Conservation (phyloP, 2,113 vertebrate species). For the Phylloscopus trochiloides region DNA sequence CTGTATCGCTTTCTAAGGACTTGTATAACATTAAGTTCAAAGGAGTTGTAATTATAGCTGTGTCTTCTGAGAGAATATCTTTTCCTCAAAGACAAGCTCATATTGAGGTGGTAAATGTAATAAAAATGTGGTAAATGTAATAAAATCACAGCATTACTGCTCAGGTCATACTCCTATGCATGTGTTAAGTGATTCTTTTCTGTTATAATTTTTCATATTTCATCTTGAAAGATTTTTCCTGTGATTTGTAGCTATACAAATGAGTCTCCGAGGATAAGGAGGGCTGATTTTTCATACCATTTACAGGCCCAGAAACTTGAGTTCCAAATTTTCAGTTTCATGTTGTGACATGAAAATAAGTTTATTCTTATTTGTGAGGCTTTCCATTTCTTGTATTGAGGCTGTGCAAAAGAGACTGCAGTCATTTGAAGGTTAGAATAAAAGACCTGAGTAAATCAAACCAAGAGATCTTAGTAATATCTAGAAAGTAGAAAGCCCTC, state of each 20-base stretch:
- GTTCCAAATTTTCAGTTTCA: conserved; percentile 12
- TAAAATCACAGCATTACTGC: background rate
- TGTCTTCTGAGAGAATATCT: conserved; percentile 1
- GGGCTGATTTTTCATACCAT: background rate
- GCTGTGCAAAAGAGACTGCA: background rate
- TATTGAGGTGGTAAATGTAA: background rate
- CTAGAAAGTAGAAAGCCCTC: background rate
- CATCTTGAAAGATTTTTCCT: background rate
- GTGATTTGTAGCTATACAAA: background rate
- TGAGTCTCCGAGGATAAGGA: background rate
- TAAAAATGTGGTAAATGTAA: background rate
- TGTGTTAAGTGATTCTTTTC: conserved; percentile 22
- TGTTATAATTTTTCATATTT: background rate
- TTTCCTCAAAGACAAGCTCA: background rate
- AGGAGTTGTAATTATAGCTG: background rate
- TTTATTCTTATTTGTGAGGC: background rate
- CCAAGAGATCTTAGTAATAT: background rate
- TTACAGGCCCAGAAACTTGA: background rate
- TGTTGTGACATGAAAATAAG: background rate
- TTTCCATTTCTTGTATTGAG: background rate
- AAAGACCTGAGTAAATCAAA: background rate
- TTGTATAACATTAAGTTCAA: background rate
- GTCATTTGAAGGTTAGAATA: background rate
- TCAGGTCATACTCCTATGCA: background rate
- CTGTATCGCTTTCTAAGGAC: background rate